A percentile compares a stretch with the other conserved stretches of the same genome.
These are phyloP conservation scores for Rhodinocichla rosea DNA, from an alignment of 2,113 vertebrate species.

Conservation along the genomic window DNA sequence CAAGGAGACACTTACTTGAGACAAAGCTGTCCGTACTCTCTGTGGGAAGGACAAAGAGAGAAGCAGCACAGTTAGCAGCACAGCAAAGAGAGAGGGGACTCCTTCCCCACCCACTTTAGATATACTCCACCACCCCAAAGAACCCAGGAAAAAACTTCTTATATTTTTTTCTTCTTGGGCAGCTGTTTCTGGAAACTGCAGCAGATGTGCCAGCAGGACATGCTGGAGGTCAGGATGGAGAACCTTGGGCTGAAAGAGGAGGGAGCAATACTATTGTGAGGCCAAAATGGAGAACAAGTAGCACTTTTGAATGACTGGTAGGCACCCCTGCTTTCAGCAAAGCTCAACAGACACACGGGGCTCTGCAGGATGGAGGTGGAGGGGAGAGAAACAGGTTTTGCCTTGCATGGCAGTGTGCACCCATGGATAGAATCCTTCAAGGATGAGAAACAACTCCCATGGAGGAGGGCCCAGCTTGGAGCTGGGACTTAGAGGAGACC, in stretches of 20 bases:
- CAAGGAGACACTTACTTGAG: constrained; percentile 74
- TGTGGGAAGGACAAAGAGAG: constrained; percentile 65
- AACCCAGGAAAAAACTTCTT: background rate
- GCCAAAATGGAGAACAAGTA: background rate
- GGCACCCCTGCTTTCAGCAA: background rate
- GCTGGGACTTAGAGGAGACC: background rate
- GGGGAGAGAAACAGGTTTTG: background rate
- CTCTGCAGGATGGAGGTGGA: background rate
- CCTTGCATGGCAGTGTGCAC: background rate
- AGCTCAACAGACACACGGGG: background rate
- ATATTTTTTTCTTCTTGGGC: background rate
- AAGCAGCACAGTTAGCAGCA: constrained; percentile 36
- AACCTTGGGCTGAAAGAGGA: background rate
- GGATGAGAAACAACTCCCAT: background rate
- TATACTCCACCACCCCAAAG: background rate
- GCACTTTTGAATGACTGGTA: background rate
- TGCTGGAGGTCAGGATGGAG: background rate
- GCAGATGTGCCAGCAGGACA: background rate
- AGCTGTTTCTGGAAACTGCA: background rate
- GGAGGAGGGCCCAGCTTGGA: background rate
- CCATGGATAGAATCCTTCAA: background rate
- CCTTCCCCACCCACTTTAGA: background rate
- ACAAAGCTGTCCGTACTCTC: constrained; percentile 79
- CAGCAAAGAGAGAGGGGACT: background rate
- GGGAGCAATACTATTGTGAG: background rate